phyloP scores from a whole-genome alignment of 2,797 vertebrate genomes.

The Scomberomorus guttatus region DNA sequence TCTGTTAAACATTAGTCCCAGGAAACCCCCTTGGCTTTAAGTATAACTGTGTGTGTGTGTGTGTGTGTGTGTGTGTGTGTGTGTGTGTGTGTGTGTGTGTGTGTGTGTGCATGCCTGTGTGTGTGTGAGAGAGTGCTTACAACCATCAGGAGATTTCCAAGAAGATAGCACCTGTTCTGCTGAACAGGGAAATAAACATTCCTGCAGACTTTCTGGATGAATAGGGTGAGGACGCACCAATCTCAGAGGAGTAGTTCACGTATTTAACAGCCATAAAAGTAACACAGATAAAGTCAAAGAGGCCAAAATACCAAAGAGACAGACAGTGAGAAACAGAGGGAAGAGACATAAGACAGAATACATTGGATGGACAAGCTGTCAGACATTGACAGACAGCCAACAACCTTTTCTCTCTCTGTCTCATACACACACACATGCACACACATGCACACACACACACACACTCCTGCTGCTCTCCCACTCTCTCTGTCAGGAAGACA shows the following conservation, averaged over 20 bases:
- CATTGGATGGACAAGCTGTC: constrained; percentile 26
- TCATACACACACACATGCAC: neutral
- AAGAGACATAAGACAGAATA: neutral
- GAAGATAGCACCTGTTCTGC: constrained; percentile 73
- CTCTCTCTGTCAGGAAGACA: constrained; percentile 32
- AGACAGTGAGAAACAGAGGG: constrained; percentile 2
- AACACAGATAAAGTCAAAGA: constrained; percentile 3
- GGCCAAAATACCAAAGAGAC: constrained; percentile 8
- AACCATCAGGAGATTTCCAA: constrained; percentile 61
- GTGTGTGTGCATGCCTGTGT: constrained; percentile 15
- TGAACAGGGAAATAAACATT: constrained; percentile 64
- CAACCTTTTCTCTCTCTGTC: neutral
- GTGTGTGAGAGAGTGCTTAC: constrained; percentile 28
- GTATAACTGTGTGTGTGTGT: neutral
- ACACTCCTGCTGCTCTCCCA: neutral
- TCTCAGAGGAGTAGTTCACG: constrained; percentile 3
- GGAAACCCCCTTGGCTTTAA: constrained; percentile 71
- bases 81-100: constrained; percentile 16
- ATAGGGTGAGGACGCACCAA: neutral
- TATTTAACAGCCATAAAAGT: constrained; percentile 9
- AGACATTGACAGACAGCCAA: constrained; percentile 24
- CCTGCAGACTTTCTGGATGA: constrained; percentile 35
- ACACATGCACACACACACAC: constrained; percentile 11
- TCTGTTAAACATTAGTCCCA: constrained; percentile 81
- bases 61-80: constrained; percentile 29